A percentile compares a stretch with the other conserved stretches of the same genome.
These are phyloP conservation scores for Myiotriccus ornatus DNA, from an alignment of 2,797 vertebrate species.

Conservation along the genomic window DNA sequence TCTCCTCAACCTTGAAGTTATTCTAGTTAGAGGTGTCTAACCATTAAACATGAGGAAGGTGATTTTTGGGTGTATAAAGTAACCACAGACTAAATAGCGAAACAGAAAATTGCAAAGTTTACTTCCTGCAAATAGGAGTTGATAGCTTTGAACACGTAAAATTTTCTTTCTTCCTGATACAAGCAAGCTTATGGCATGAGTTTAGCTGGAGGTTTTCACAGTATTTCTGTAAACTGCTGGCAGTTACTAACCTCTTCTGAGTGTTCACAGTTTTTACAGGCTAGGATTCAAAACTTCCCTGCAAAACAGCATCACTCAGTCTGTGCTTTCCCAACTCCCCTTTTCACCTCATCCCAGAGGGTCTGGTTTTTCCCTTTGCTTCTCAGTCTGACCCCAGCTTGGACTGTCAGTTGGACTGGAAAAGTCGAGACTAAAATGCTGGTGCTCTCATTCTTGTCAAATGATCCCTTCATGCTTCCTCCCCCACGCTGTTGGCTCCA, in stretches of 20 bases:
- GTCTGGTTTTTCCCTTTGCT: background rate
- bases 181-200: background rate
- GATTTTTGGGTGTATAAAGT: background rate
- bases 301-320: background rate
- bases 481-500: background rate
- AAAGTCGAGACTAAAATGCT: background rate
- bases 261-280: background rate
- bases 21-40: background rate
- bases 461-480: background rate
- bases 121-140: background rate
- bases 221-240: background rate
- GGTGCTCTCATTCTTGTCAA: background rate
- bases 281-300: slow-evolving; percentile 13
- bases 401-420: background rate
- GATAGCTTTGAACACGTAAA: background rate
- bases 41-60: background rate
- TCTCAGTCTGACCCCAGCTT: background rate
- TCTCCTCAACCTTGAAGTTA: background rate
- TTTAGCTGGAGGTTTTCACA: background rate
- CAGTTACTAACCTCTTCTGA: background rate
- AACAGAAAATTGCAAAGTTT: background rate
- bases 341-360: slow-evolving; percentile 12
- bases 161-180: background rate
- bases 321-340: slow-evolving; percentile 5
- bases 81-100: background rate